These are phyloP conservation scores for Plodia interpunctella DNA, from an alignment of 1,140 invertebrate genomes.

Conservation along the genomic window DNA sequence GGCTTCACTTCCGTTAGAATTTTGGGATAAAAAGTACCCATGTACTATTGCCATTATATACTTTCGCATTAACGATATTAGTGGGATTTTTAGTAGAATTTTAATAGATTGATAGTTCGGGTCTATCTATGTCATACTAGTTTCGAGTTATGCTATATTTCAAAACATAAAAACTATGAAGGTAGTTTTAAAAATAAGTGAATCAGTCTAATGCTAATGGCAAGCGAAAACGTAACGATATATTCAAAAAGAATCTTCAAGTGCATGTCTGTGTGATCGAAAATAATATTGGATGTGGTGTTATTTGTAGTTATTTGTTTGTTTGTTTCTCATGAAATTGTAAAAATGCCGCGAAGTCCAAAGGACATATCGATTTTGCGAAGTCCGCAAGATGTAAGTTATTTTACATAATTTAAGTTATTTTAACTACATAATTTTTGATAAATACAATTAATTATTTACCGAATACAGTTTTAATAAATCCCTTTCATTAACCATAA, in stretches of 20 bases:
- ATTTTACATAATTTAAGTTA: not conserved
- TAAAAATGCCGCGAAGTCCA: slow-evolving; percentile 11
- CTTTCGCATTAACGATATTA: not conserved
- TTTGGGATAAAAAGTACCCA: too few species aligned
- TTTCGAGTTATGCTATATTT: not conserved
- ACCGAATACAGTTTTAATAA: too few species aligned
- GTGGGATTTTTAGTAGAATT: too few species aligned
- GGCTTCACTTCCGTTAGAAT: too few species aligned
- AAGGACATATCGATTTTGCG: not conserved
- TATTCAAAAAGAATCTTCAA: not conserved
- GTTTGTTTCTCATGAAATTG: not conserved
- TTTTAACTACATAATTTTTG: too few species aligned
- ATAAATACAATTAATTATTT: too few species aligned
- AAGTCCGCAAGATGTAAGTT: slow-evolving; percentile 5
- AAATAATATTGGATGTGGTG: not conserved
- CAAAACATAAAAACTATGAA: not conserved
- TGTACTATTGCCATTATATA: too few species aligned
- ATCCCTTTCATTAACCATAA: too few species aligned
- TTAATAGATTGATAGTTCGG: too few species aligned
- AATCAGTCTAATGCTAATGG: not conserved
- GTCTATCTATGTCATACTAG: too few species aligned
- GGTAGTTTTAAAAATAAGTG: slow-evolving; percentile 2
- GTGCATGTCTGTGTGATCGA: not conserved
- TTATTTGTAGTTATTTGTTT: not conserved
- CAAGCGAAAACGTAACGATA: not conserved